These are phyloP conservation scores for Neosilurus mollespiculum DNA, from an alignment of 2,797 vertebrate genomes.

Conservation along the genomic window DNA sequence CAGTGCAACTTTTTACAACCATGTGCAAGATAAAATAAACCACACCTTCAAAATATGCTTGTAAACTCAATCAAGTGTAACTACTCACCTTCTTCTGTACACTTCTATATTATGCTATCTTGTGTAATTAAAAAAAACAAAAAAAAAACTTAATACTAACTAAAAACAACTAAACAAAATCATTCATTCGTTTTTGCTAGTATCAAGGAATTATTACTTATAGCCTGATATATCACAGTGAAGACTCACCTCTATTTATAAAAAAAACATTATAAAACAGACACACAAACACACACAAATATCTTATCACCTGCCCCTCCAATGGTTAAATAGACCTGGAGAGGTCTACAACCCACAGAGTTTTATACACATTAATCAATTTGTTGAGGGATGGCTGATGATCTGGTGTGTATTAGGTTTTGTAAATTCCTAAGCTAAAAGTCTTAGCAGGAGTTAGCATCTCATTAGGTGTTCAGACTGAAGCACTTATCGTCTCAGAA, in stretches of 20 bases:
- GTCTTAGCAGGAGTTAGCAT: slow-evolving; percentile 28
- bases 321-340: too few species aligned
- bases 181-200: not conserved
- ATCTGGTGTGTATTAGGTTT: not conserved
- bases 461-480: slow-evolving; percentile 46
- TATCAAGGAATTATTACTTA: not conserved
- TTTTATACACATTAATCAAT: too few species aligned
- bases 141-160: not conserved
- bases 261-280: not conserved
- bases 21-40: too few species aligned
- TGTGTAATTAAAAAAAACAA: not conserved
- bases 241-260: not conserved
- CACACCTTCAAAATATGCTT: too few species aligned
- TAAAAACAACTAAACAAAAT: too few species aligned
- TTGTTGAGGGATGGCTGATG: too few species aligned
- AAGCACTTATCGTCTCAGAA: slow-evolving; percentile 32
- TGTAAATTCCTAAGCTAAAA: not conserved
- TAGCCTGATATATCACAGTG: not conserved
- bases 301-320: too few species aligned
- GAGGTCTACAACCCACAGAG: too few species aligned
- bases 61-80: too few species aligned
- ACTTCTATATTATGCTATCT: not conserved
- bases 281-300: not conserved
- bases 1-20: too few species aligned
- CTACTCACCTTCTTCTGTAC: too few species aligned